Conservation (phyloP, 2,888 invertebrate species). For the Notocelia uddmanniana region DNA sequence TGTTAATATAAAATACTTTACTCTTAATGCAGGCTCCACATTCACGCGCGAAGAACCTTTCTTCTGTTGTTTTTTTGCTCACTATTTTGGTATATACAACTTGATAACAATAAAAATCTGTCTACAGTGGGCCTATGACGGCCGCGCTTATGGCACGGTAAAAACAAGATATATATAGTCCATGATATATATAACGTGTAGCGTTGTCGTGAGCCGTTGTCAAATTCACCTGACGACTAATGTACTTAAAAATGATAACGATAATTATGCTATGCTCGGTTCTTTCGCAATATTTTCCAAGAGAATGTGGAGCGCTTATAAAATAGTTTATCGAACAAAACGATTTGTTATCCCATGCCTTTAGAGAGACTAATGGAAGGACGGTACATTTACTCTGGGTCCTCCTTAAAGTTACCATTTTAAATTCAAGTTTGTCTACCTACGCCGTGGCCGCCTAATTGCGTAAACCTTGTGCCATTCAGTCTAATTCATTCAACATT, state of each 20-base stretch:
- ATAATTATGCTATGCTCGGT: background rate
- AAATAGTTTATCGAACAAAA: slow-evolving; percentile 1
- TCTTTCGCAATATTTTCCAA: background rate
- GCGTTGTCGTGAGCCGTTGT: background rate
- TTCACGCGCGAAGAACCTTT: background rate
- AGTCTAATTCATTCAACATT: slow-evolving; percentile 58
- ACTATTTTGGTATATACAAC: no score
- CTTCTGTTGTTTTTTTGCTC: background rate
- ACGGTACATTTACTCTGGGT: slow-evolving; percentile 72
- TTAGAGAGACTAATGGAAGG: slow-evolving; percentile 66
- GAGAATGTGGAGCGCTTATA: slow-evolving; percentile 8
- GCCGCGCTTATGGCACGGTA: no score
- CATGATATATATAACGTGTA: no score
- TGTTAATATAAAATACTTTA: slow-evolving; percentile 10
- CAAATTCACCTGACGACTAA: background rate
- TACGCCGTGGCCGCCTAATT: slow-evolving; percentile 47
- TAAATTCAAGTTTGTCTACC: slow-evolving; percentile 55
- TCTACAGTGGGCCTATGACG: no score
- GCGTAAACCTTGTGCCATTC: slow-evolving; percentile 52
- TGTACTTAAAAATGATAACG: background rate
- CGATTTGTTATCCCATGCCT: slow-evolving; percentile 53
- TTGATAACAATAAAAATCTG: no score
- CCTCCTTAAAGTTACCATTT: slow-evolving; percentile 59
- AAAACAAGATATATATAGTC: no score
- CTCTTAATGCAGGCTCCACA: slow-evolving; percentile 12